Percentiles rank a stretch among this genome's conserved stretches.
phyloP scores from a whole-genome alignment of 2,888 invertebrate genomes.

The Ophioninae sp. region DNA sequence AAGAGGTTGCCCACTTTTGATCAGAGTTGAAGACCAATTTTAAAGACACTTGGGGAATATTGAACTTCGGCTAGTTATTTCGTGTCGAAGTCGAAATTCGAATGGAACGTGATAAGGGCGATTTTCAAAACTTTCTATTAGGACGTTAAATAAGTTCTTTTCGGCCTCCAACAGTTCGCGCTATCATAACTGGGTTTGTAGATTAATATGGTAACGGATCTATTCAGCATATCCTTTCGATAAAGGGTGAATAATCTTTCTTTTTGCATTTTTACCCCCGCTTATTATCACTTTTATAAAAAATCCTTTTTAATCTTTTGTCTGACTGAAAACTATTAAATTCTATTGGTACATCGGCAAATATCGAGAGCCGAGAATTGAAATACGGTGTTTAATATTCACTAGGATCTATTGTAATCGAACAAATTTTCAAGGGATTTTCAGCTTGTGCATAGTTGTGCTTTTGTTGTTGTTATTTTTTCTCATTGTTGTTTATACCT shows the following conservation, averaged over 20 bases:
- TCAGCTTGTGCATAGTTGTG: not conserved
- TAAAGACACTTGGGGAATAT: not conserved
- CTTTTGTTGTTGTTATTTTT: constrained; percentile 16
- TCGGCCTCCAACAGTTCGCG: too few species aligned
- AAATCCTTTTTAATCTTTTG: not conserved
- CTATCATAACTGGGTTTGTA: too few species aligned
- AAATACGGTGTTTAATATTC: constrained; percentile 13
- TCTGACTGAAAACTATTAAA: not conserved
- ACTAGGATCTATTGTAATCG: not conserved
- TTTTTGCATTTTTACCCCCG: not conserved
- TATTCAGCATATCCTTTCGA: too few species aligned
- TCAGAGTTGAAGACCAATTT: not conserved
- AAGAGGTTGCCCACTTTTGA: not conserved
- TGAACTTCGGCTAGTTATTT: not conserved
- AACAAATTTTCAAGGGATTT: constrained; percentile 45
- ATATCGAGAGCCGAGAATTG: constrained; percentile 1
- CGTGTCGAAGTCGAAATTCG: not conserved
- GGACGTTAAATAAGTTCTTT: too few species aligned
- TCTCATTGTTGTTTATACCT: constrained; percentile 35
- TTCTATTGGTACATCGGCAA: not conserved
- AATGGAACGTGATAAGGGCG: not conserved
- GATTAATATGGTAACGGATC: too few species aligned
- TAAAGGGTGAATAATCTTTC: not conserved
- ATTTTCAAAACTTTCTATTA: too few species aligned
- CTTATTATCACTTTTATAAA: not conserved